Evolutionary conservation across 2,797 vertebrate genomes (phyloP).

Genomic region (Neosilurus hyrtlii): DNA sequence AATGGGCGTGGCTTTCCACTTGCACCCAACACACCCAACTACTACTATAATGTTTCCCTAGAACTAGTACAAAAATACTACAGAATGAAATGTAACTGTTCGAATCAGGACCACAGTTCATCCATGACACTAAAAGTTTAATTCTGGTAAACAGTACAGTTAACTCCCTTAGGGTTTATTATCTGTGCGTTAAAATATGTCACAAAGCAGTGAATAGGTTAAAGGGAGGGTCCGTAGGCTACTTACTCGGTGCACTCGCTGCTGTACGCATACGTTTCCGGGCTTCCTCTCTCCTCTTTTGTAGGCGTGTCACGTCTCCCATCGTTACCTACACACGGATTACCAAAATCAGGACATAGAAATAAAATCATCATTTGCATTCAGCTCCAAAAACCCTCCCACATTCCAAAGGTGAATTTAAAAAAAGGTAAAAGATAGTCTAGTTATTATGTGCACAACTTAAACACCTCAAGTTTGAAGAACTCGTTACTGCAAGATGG

Average conservation of each 20-base stretch:
- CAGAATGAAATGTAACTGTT: neutral
- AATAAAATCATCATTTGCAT: neutral
- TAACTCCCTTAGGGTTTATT: neutral
- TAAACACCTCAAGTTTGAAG: too few relatives aligned
- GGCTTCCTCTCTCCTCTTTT: constrained; percentile 72
- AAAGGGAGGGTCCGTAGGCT: neutral
- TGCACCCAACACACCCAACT: neutral
- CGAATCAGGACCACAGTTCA: neutral
- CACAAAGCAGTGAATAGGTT: neutral
- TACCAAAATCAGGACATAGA: neutral
- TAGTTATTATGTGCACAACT: too few relatives aligned
- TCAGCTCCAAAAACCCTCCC: too few relatives aligned
- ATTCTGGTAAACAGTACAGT: neutral
- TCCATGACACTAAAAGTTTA: neutral
- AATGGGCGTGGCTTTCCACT: neutral
- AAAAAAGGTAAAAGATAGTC: too few relatives aligned
- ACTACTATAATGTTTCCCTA: neutral
- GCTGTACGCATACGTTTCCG: constrained; percentile 70
- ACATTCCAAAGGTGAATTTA: too few relatives aligned
- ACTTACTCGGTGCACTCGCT: constrained; percentile 63
- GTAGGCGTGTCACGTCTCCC: constrained; percentile 74
- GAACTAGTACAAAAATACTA: neutral
- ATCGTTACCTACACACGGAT: constrained; percentile 68
- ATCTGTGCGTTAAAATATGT: too few relatives aligned
- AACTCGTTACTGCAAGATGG: too few relatives aligned